Conservation (phyloP, 2,797 vertebrate species). For the Xenopus petersii region DNA sequence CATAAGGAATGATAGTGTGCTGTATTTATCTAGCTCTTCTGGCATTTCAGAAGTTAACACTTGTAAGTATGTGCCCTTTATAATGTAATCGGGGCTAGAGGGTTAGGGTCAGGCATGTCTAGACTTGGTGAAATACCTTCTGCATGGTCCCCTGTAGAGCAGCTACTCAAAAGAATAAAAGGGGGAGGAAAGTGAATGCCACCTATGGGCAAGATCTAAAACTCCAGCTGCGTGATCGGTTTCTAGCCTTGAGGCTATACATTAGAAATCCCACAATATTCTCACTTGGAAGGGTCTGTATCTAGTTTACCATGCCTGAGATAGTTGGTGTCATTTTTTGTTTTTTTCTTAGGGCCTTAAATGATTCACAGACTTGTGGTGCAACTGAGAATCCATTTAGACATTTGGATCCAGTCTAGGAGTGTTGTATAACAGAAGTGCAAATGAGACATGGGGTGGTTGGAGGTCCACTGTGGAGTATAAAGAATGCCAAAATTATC, state of each 20-base stretch:
- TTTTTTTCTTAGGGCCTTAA: too few relatives aligned
- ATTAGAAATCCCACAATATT: slow-evolving; percentile 25
- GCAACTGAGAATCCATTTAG: too few relatives aligned
- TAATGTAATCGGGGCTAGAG: slow-evolving; percentile 1
- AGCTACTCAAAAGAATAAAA: slow-evolving; percentile 30
- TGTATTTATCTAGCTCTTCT: not conserved
- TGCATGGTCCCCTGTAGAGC: slow-evolving; percentile 40
- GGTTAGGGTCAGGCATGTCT: slow-evolving; percentile 31
- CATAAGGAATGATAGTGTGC: not conserved
- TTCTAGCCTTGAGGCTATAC: slow-evolving; percentile 39
- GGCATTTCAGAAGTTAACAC: not conserved
- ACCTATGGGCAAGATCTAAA: slow-evolving; percentile 32
- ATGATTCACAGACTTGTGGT: too few relatives aligned
- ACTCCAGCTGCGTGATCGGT: slow-evolving; percentile 30
- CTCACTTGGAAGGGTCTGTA: slow-evolving; percentile 35
- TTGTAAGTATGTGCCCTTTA: slow-evolving; percentile 6
- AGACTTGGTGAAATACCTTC: slow-evolving; percentile 46
- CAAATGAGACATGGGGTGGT: too few relatives aligned
- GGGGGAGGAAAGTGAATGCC: not conserved
- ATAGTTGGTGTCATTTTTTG: too few relatives aligned
- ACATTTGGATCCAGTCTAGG: too few relatives aligned
- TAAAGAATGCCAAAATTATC: too few relatives aligned
- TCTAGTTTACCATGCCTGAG: slow-evolving; percentile 1
- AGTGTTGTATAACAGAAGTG: too few relatives aligned
- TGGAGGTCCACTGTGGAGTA: too few relatives aligned